phyloP scores from a whole-genome alignment of 2,888 invertebrate genomes.

The Hylaea fasciaria region DNA sequence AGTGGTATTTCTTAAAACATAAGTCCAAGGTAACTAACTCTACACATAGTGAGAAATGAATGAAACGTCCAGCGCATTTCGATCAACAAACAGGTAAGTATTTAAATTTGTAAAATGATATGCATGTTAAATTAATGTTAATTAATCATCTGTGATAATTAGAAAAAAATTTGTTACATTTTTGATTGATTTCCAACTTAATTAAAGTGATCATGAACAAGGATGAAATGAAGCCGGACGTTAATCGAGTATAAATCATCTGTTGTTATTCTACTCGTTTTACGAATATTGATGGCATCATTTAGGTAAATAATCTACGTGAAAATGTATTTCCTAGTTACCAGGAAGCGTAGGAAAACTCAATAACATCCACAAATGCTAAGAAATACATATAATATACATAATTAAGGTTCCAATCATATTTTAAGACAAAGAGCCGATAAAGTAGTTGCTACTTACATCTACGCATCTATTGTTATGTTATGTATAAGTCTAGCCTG shows the following conservation, averaged over 20 bases:
- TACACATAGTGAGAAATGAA: not conserved
- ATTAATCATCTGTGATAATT: not conserved
- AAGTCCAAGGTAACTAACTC: no score
- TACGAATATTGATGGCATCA: no score
- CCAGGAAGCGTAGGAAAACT: not conserved
- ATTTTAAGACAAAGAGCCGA: not conserved
- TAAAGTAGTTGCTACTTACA: not conserved
- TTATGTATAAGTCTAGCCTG: constrained; percentile 7
- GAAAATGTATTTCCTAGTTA: no score
- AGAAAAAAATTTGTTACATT: not conserved
- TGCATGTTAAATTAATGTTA: constrained; percentile 1
- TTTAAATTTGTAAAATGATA: not conserved
- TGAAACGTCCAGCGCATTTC: no score
- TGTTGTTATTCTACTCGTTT: no score
- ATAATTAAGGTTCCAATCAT: not conserved
- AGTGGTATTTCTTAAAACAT: no score
- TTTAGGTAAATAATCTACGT: no score
- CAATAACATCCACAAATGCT: not conserved
- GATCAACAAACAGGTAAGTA: not conserved
- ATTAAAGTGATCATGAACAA: no score
- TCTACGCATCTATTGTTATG: not conserved
- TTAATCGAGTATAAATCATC: no score
- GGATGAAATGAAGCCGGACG: no score
- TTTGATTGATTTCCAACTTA: not conserved
- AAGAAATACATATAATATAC: not conserved